Base-by-base conservation (phyloP, 2,888 invertebrate species). In the Diarsia brunnea region DNA sequence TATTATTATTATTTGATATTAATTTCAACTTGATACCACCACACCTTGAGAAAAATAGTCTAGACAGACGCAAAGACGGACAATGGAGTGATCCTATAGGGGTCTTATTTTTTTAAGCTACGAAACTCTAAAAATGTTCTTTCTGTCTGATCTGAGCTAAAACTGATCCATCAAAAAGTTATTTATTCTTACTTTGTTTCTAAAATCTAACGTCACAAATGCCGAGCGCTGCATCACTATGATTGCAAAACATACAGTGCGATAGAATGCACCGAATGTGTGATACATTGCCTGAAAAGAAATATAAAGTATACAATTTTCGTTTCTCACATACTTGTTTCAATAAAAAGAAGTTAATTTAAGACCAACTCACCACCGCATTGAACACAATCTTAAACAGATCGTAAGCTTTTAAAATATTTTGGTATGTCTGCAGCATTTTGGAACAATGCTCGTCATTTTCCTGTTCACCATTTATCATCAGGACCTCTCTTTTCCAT, bases 371-470 rank as follows among this genome's bases (percentile, higher is more conserved):
- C 61, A 87, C 87, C 79, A 80, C 38, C 31, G 45, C 12, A 68
- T 84, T 71, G 61, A 82, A 84, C 3, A 76, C 51, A 1, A 51
- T 68, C 19, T 73, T 74, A 24, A 61, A 81, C 7, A 86, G 45
- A 31, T 69, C 53, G 27, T 73, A 82, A 38, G 53, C 53, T 53
- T 24, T 12, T n/a, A 81, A 43, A 68, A 87, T 80, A 51, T 72
- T 27, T 38, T 58, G n/a, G 27, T 76, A 86, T 11, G 38, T 27
- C 1, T 47, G 27, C n/a, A 73, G 66, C 47, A 79, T 31, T 16
- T 71, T 53, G 4, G 16, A 8, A 43, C 65, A 75, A 27, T 68
- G 47, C 3, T 14, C 19, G 1, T 65, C 53, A n/a, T 69, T 51
- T 53, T 53, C n/a, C 12, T n/a, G 12, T 12, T 12, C 38, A 38